A percentile compares a stretch with the other conserved stretches of the same genome.
These are phyloP conservation scores for Cygnus buccinator DNA, from an alignment of 2,113 vertebrate species.

Conservation along the genomic window DNA sequence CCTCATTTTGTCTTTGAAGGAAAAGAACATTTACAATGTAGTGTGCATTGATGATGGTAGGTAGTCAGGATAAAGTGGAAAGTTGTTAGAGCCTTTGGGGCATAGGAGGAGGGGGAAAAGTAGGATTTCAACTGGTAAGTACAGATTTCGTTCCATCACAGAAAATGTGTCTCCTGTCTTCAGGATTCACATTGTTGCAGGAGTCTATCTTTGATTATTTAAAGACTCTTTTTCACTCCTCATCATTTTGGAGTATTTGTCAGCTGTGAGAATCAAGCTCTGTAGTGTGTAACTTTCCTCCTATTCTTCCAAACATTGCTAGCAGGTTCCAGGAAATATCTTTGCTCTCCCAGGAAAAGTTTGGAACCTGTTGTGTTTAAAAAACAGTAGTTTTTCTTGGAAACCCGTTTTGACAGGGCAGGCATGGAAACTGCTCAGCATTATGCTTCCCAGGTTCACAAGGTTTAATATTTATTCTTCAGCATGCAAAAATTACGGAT, in stretches of 20 bases:
- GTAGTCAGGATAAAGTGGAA: background rate
- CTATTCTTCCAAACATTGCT: background rate
- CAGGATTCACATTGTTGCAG: rapidly evolving
- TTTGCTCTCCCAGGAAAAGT: constrained; percentile 49
- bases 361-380: constrained; percentile 52
- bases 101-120: background rate
- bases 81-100: background rate
- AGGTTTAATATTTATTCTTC: background rate
- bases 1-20: background rate
- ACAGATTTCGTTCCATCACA: background rate
- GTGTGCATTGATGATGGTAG: rapidly evolving
- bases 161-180: background rate
- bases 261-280: background rate
- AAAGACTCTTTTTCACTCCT: background rate
- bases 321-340: constrained; percentile 52
- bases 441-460: background rate
- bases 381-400: constrained; percentile 50
- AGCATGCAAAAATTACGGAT: background rate
- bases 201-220: background rate
- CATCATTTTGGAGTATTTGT: background rate
- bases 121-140: background rate
- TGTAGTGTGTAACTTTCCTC: constrained; percentile 15
- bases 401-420: background rate
- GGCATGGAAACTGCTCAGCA: background rate
- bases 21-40: rapidly evolving